These are phyloP conservation scores for Macrosiphum euphorbiae DNA, from an alignment of 2,888 invertebrate genomes.

Conservation along the genomic window DNA sequence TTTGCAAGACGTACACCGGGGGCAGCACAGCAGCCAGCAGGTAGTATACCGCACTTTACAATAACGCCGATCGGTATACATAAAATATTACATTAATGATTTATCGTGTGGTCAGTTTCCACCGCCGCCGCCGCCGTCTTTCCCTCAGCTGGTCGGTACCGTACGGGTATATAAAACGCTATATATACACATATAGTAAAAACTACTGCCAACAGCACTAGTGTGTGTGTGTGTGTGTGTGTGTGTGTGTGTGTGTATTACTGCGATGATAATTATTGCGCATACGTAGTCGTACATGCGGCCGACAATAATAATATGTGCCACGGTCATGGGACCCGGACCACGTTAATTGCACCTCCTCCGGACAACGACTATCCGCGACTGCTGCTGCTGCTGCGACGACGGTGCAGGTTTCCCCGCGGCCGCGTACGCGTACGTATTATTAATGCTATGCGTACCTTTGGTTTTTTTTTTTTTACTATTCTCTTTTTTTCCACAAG, in stretches of 20 bases:
- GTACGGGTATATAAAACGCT: not conserved
- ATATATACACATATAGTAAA: not conserved
- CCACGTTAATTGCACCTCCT: constrained; percentile 37
- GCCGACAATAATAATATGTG: constrained; percentile 9
- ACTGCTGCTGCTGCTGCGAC: not conserved
- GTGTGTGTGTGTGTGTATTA: too few relatives aligned
- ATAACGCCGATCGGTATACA: not conserved
- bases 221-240: too few relatives aligned
- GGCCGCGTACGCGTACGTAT: not conserved
- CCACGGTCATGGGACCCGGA: constrained; percentile 47
- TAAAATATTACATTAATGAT: not conserved
- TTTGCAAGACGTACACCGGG: not conserved
- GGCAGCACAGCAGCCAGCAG: not conserved
- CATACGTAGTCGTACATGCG: not conserved
- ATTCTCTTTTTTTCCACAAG: not conserved
- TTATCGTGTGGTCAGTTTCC: too few relatives aligned
- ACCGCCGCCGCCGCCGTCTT: not conserved
- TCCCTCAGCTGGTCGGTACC: not conserved
- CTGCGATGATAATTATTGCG: constrained; percentile 4
- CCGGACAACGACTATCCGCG: not conserved
- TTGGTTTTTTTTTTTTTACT: not conserved
- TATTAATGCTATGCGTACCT: not conserved
- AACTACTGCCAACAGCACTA: not conserved
- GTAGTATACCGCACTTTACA: not conserved
- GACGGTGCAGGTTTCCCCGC: not conserved